Evolutionary conservation across 2,113 vertebrate genomes (phyloP).

Genomic region (Felis chaus): DNA sequence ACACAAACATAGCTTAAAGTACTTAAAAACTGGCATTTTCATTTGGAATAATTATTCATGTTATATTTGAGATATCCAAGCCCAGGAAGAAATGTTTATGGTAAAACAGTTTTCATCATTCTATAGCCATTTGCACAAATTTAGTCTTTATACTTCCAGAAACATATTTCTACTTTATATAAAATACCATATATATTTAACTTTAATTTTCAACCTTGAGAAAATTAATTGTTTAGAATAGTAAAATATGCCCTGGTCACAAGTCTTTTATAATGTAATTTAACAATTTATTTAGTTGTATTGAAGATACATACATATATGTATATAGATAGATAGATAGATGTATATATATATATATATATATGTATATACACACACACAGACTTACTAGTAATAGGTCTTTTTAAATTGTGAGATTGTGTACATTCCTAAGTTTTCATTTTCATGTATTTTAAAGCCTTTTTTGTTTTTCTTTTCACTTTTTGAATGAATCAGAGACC

Average conservation of each 20-base stretch:
- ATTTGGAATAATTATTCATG: not conserved
- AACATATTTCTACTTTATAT: slow-evolving; percentile 12
- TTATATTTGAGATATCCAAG: not conserved
- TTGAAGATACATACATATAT: slow-evolving; percentile 12
- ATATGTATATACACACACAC: too few relatives aligned
- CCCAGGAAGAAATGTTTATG: not conserved
- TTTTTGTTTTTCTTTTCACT: slow-evolving; percentile 49
- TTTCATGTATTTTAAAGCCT: slow-evolving; percentile 27
- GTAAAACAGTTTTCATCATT: not conserved
- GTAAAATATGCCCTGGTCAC: not conserved
- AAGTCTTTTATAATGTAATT: slow-evolving; percentile 52
- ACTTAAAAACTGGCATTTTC: slow-evolving; percentile 12
- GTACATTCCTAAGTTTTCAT: slow-evolving; percentile 49
- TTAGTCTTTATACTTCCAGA: slow-evolving; percentile 35
- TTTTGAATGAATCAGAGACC: slow-evolving; percentile 25
- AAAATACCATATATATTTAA: not conserved
- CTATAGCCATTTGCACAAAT: not conserved
- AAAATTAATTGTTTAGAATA: slow-evolving; percentile 57
- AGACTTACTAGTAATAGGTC: not conserved
- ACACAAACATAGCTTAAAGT: not conserved
- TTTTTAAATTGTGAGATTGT: slow-evolving; percentile 51
- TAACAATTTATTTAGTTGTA: slow-evolving; percentile 66
- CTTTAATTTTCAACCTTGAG: slow-evolving; percentile 38
- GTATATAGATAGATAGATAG: too few relatives aligned
- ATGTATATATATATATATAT: too few relatives aligned